Evolutionary conservation across 2,113 vertebrate species (phyloP).

Genomic region (Dipodomys ordii): DNA sequence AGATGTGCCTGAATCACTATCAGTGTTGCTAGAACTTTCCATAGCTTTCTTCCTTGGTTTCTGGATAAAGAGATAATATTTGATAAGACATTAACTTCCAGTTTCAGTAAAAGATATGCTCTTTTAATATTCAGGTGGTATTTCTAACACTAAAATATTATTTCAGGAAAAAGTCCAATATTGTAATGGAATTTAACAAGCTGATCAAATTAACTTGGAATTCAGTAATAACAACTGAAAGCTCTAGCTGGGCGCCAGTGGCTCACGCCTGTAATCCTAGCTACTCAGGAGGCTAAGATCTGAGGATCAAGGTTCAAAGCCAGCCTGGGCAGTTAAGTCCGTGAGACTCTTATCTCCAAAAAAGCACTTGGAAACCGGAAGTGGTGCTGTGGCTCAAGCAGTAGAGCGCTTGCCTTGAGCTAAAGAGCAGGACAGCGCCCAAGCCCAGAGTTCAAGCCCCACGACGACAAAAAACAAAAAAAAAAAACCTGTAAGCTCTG

Average conservation of each 20-base stretch:
- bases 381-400: no score
- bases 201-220: conserved; percentile 44
- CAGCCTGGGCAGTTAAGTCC: no score
- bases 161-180: conserved; percentile 26
- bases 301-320: no score
- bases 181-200: conserved; percentile 12
- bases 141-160: conserved; percentile 46
- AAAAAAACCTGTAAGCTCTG: not conserved
- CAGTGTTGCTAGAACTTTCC: conserved; percentile 94
- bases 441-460: no score
- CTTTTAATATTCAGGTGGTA: conserved; percentile 45
- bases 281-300: no score
- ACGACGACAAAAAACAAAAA: no score
- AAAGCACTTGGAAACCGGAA: no score
- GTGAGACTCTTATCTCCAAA: no score
- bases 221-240: not conserved
- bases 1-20: conserved; percentile 94
- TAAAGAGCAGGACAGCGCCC: no score
- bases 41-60: conserved; percentile 91
- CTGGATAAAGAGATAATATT: conserved; percentile 80
- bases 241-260: not conserved
- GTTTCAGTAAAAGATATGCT: conserved; percentile 32
- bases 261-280: no score
- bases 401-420: no score
- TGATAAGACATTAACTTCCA: conserved; percentile 56